phyloP scores from a whole-genome alignment of 2,113 vertebrate species.

The Lipophrys pholis region DNA sequence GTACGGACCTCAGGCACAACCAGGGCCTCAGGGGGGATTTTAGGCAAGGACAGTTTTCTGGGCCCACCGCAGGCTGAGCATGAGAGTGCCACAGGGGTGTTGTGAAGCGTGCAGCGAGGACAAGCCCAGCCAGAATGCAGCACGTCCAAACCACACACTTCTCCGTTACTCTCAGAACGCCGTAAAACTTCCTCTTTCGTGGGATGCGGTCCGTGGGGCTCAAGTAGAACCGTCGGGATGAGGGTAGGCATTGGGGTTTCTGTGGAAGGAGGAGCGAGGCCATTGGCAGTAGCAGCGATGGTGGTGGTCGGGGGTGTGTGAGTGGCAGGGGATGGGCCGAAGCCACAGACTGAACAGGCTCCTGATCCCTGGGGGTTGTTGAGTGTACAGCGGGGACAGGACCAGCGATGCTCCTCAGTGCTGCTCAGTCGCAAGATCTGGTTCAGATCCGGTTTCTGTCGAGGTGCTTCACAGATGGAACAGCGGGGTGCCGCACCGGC shows the following conservation, averaged over 20 bases:
- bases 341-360: slow-evolving; percentile 91
- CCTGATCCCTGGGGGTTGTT: slow-evolving; percentile 92
- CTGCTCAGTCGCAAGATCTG: slow-evolving; percentile 96
- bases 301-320: slow-evolving; percentile 75
- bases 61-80: slow-evolving; percentile 96
- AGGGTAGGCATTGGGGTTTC: slow-evolving; percentile 47
- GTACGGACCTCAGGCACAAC: slow-evolving; percentile 95
- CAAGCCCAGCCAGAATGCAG: slow-evolving; percentile 89
- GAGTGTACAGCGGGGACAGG: slow-evolving; percentile 94
- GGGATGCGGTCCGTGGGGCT: slow-evolving; percentile 83
- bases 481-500: slow-evolving; percentile 91
- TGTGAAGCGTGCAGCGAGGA: slow-evolving; percentile 94
- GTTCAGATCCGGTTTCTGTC: slow-evolving; percentile 96
- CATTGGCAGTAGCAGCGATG: slow-evolving; percentile 82
- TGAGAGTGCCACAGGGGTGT: slow-evolving; percentile 92
- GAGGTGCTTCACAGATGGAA: slow-evolving; percentile 97
- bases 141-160: slow-evolving; percentile 57
- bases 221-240: slow-evolving; percentile 71
- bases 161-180: slow-evolving; percentile 77
- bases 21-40: slow-evolving; percentile 96
- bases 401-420: slow-evolving; percentile 92
- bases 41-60: slow-evolving; percentile 93
- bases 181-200: slow-evolving; percentile 75
- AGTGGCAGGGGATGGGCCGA: slow-evolving; percentile 67
- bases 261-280: slow-evolving; percentile 81